These are phyloP conservation scores for Oncorhynchus nerka DNA, from an alignment of 2,113 vertebrate genomes.

Conservation along the genomic window DNA sequence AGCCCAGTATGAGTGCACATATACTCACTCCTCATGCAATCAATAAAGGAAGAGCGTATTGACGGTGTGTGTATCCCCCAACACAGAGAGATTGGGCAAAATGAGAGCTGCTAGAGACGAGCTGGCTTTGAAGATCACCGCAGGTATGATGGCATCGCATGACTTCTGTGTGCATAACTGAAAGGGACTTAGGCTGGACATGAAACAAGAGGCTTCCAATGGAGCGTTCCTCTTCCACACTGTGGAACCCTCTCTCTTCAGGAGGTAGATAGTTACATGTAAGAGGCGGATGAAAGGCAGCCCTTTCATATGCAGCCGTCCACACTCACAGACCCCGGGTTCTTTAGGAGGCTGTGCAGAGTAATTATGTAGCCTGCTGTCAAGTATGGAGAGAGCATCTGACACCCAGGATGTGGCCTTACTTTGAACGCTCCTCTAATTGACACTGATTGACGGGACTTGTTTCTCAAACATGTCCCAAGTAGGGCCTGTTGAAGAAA, in stretches of 20 bases:
- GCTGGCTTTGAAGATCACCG: conserved; percentile 61
- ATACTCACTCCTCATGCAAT: conserved; percentile 31
- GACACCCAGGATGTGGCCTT: conserved; percentile 68
- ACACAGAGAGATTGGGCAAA: conserved; percentile 19
- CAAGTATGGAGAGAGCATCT: conserved; percentile 56
- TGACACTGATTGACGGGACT: conserved; percentile 77
- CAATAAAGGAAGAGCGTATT: conserved; percentile 28
- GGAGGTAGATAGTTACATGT: conserved; percentile 48
- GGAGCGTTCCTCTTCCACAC: conserved; percentile 32
- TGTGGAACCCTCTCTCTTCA: conserved; percentile 40
- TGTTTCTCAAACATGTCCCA: conserved; percentile 62
- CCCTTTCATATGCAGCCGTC: conserved; percentile 48
- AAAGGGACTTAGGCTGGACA: conserved; percentile 45
- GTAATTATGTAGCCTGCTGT: conserved; percentile 68
- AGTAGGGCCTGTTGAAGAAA: conserved; percentile 35
- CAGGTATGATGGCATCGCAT: conserved; percentile 44
- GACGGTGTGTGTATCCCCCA: conserved; percentile 13
- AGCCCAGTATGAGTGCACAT: conserved; percentile 7
- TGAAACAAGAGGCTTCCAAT: conserved; percentile 33
- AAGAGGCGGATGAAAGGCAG: conserved; percentile 54
- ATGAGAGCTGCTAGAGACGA: conserved; percentile 28
- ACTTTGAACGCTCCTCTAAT: conserved; percentile 71
- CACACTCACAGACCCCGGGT: conserved; percentile 50
- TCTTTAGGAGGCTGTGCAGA: conserved; percentile 52
- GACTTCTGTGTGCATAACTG: conserved; percentile 41